Percentiles rank a stretch among this genome's conserved stretches.
Conservation (phyloP, 2,113 vertebrate genomes). For the Heteronetta atricapilla region DNA sequence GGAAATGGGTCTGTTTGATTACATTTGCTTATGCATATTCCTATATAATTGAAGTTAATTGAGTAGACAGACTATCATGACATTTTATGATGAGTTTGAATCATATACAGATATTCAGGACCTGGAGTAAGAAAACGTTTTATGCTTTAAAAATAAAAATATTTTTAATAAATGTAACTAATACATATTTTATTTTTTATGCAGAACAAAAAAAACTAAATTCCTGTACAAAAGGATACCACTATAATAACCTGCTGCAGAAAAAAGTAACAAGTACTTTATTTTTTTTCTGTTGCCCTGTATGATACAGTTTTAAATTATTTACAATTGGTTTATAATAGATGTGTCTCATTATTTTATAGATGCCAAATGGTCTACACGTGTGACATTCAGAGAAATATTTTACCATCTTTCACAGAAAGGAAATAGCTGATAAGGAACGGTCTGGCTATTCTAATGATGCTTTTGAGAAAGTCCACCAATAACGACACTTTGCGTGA, state of each 20-base stretch:
- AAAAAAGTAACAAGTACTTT: conserved; percentile 48
- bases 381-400: not conserved
- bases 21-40: not conserved
- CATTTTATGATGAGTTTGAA: conserved; percentile 23
- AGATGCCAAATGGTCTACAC: not conserved
- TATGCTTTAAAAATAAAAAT: conserved; percentile 47
- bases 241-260: conserved; percentile 42
- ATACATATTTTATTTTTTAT: conserved; percentile 40
- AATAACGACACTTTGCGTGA: not conserved
- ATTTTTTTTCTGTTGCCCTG: not conserved
- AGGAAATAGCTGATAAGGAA: not conserved
- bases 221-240: not conserved
- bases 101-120: not conserved
- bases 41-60: conserved; percentile 16
- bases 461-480: not conserved
- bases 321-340: conserved; percentile 18
- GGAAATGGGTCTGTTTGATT: conserved; percentile 1
- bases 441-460: not conserved
- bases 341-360: conserved; percentile 26
- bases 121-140: not conserved
- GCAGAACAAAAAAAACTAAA: not conserved
- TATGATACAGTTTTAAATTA: not conserved
- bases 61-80: conserved; percentile 2
- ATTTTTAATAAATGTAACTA: conserved; percentile 52
- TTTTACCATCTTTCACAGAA: conserved; percentile 1